Percentiles rank a stretch among this genome's conserved stretches.
Evolutionary conservation across 1,140 invertebrate species (phyloP).

Genomic region (Mylabris phalerata): DNA sequence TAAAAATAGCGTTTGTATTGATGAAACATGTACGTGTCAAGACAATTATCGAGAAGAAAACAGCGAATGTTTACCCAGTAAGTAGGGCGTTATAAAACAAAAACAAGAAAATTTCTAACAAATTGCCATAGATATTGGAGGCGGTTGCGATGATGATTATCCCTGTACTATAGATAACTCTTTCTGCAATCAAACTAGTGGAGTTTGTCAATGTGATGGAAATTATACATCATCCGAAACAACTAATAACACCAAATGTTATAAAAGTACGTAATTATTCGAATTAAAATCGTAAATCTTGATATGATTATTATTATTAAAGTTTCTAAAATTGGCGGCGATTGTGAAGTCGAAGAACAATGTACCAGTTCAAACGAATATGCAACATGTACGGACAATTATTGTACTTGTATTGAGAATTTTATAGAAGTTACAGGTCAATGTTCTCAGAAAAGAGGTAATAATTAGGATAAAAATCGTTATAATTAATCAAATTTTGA

Average conservation of each 20-base stretch:
- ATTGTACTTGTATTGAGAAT: not conserved
- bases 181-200: too few relatives aligned
- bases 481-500: not conserved
- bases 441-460: constrained; percentile 3
- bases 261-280: not conserved
- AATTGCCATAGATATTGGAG: not conserved
- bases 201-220: too few relatives aligned
- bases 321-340: not conserved
- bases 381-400: not conserved
- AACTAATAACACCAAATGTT: too few relatives aligned
- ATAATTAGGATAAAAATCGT: too few relatives aligned
- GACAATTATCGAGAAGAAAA: not conserved
- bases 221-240: too few relatives aligned
- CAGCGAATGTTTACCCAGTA: not conserved
- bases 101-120: not conserved
- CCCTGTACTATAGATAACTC: too few relatives aligned
- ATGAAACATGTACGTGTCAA: not conserved
- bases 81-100: not conserved
- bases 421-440: not conserved
- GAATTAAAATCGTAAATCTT: not conserved
- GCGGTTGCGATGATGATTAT: not conserved
- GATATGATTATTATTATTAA: not conserved
- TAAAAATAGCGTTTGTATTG: not conserved
- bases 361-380: not conserved
- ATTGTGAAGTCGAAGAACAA: not conserved